A percentile compares a stretch with the other conserved stretches of the same genome.
Conservation (phyloP, 2,797 vertebrate species). For the Cheirogaleus major region DNA sequence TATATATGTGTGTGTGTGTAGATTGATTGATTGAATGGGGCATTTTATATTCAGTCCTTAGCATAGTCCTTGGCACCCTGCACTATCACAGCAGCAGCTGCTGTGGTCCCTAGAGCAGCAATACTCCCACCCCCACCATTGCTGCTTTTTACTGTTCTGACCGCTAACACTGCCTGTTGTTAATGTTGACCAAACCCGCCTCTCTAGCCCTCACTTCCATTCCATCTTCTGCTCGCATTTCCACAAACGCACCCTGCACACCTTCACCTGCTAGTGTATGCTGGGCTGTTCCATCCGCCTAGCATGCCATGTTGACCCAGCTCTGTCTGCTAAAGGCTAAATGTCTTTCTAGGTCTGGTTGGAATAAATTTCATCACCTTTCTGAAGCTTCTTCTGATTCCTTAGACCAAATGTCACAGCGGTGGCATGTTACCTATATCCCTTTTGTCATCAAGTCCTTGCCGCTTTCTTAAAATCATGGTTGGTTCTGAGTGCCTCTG, state of each 20-base stretch:
- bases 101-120: too few relatives aligned
- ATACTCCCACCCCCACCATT: rapidly evolving
- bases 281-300: background rate
- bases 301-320: rapidly evolving
- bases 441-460: background rate
- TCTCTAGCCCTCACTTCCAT: background rate
- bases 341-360: background rate
- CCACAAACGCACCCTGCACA: rapidly evolving
- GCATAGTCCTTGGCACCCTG: too few relatives aligned
- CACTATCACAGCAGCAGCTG: background rate
- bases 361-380: background rate
- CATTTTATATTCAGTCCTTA: rapidly evolving
- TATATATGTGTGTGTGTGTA: background rate
- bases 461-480: background rate
- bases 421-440: background rate
- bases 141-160: background rate
- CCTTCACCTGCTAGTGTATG: background rate
- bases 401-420: background rate
- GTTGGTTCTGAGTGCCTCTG: background rate
- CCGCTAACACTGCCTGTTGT: background rate
- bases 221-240: background rate
- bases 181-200: background rate
- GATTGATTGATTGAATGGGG: background rate
- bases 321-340: background rate
- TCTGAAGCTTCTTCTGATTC: background rate